Percentiles rank a stretch among this genome's conserved stretches.
Evolutionary conservation across 2,888 invertebrate genomes (phyloP).

Genomic region (Macrophya alboannulata): DNA sequence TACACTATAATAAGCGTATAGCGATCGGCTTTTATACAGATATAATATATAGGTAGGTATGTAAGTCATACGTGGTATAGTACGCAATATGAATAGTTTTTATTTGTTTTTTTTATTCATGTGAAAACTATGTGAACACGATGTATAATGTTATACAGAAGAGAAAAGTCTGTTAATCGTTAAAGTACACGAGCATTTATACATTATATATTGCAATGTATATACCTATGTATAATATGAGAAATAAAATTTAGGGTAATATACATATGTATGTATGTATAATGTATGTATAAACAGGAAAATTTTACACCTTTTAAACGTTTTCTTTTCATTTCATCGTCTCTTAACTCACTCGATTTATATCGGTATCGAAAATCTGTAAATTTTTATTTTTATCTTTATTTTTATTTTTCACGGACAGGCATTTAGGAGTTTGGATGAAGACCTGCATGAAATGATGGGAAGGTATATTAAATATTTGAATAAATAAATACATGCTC

Average conservation of each 20-base stretch:
- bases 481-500: slow-evolving; percentile 37
- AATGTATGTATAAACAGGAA: too few relatives aligned
- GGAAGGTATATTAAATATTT: background rate
- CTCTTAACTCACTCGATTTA: background rate
- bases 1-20: slow-evolving; percentile 42
- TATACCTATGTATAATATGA: too few relatives aligned
- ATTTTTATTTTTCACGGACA: background rate
- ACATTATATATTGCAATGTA: background rate
- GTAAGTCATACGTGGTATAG: background rate
- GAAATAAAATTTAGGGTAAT: background rate
- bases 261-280: too few relatives aligned
- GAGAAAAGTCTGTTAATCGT: slow-evolving; percentile 8
- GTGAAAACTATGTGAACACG: background rate
- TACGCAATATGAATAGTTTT: background rate
- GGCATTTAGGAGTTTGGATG: background rate
- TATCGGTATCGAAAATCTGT: background rate
- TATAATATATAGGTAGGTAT: background rate
- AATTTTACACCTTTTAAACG: background rate
- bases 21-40: slow-evolving; percentile 43
- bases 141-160: background rate
- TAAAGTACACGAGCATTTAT: background rate
- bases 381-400: background rate
- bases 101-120: too few relatives aligned
- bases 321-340: background rate
- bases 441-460: background rate